phyloP scores from a whole-genome alignment of 2,888 invertebrate genomes.

The Microctonus hyperodae region DNA sequence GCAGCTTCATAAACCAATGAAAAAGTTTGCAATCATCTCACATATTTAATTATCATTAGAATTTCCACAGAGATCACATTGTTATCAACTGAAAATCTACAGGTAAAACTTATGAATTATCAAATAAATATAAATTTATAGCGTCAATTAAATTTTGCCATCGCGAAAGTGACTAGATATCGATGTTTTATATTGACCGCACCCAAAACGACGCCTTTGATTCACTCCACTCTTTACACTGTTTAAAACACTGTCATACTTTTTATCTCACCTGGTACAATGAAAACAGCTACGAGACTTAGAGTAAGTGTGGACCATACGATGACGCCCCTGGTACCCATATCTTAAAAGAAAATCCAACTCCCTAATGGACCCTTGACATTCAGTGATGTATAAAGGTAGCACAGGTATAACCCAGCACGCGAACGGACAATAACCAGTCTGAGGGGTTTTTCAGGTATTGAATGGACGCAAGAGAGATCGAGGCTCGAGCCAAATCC shows the following conservation, averaged over 20 bases:
- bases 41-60: not conserved
- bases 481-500: constrained; percentile 12
- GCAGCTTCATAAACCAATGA: not conserved
- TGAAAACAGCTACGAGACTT: constrained; percentile 27
- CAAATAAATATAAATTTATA: constrained; percentile 1
- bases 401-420: constrained; percentile 20
- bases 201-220: constrained; percentile 15
- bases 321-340: constrained; percentile 31
- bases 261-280: constrained; percentile 35
- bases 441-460: constrained; percentile 27
- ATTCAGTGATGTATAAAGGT: constrained; percentile 28
- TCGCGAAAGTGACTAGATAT: constrained; percentile 25
- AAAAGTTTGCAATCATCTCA: not conserved
- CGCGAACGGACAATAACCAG: constrained; percentile 32
- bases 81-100: not conserved
- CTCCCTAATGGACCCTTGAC: constrained; percentile 5
- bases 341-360: constrained; percentile 17
- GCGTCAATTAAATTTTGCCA: not conserved
- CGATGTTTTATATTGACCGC: constrained; percentile 6
- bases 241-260: not conserved
- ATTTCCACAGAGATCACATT: not conserved
- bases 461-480: constrained; percentile 5
- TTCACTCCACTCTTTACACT: not conserved
- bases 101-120: not conserved
- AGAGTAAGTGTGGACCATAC: constrained; percentile 22